Base-by-base conservation (phyloP, 2,113 vertebrate species). In the Chitala chitala region DNA sequence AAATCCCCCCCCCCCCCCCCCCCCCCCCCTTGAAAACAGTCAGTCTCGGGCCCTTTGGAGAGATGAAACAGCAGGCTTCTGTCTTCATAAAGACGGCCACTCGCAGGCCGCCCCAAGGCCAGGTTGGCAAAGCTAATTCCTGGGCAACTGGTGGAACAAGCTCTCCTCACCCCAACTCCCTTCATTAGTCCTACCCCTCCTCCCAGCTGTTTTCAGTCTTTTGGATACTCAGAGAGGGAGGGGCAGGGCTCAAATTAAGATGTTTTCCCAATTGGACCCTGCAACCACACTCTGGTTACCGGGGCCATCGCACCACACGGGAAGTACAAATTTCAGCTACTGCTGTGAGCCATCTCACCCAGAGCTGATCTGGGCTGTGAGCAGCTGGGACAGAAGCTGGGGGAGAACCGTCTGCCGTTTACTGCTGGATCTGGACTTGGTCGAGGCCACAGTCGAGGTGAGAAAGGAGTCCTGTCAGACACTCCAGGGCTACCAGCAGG, bases 1-100 rank as follows among this genome's bases (percentile, higher is more conserved):
- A 86, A 87, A 82, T 42, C 69, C 83, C 84, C 79, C 75, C 13
- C 66, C 79, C 61, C 17, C 1, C 40, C 63, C 24, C 38, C 77
- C 51, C 26, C n/a, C n/a, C 58, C 77, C 78, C 73, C 66, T 17
- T 51, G 66, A 48, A 75, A 69, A 44, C 55, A 68, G 58, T 80
- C 72, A 63, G 59, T 72, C 66, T 76, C 44, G 48, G 61, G 73
- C 51, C 72, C 50, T 50, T 78, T 31, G 65, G 26, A 73, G 46
- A 75, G 75, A 78, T 68, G 66, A 75, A 31, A 58, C 65, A 66
- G 69, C 79, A 74, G 69, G 69, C 70, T 51, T 68, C 42, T 53
- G 31, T 76, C 72, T 78, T 61, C 26, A 20, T 53, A 76, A 73
- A 46, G n/a, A 77, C 22, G 61, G 31, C 75, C 44, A 24, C 61